Evolutionary conservation across 2,888 invertebrate genomes (phyloP), one percentile per base, ranked within the genome.

Genomic region (Uropetala carovei): DNA sequence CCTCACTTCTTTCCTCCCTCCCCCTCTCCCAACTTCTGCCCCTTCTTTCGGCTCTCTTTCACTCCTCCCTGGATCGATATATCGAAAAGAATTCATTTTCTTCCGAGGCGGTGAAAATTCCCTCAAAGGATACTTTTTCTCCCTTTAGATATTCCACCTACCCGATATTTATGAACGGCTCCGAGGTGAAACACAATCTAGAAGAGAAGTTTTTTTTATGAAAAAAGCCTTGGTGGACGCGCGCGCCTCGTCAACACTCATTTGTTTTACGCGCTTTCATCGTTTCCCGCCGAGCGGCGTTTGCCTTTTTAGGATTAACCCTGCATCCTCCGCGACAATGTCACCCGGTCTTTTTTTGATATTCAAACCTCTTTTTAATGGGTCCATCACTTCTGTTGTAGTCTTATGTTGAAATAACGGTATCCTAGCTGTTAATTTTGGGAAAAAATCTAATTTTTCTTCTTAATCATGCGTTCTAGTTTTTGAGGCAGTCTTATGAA

Each of bases 241-340:
- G 83, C 83, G 56, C 64, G 86, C 60, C 68, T 64, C 18, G 43
- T 18, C n/a, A 16, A n/a, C n/a, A n/a, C n/a, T 68, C 86, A n/a
- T 89, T 89, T 89, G 89, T 89, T 89, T 89, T 68, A 64, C 43
- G 43, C 10, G 89, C 89, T 64, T 64, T 43, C 68, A n/a, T 60
- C 18, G 43, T 9, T 64, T 18, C 43, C 64, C 30, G 64, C 43
- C n/a, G 18, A 13, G 89, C 89, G 89, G 89, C n/a, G 56, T n/a
- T n/a, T 56, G 83, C 89, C 64, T 89, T 89, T 89, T 30, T 18
- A 22, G 13, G 1, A 27, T n/a, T 43, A 86, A 14, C 4, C 86
- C 11, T 30, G 11, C 14, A 60, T 59, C 11, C 89, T n/a, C 89
- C 16, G 64, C n/a, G 43, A 64, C 89, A 64, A 64, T 64, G 89